Percentiles rank a stretch among this genome's conserved stretches.
Conservation (phyloP, 2,888 invertebrate genomes). For the Mechanitis mazaeus region DNA sequence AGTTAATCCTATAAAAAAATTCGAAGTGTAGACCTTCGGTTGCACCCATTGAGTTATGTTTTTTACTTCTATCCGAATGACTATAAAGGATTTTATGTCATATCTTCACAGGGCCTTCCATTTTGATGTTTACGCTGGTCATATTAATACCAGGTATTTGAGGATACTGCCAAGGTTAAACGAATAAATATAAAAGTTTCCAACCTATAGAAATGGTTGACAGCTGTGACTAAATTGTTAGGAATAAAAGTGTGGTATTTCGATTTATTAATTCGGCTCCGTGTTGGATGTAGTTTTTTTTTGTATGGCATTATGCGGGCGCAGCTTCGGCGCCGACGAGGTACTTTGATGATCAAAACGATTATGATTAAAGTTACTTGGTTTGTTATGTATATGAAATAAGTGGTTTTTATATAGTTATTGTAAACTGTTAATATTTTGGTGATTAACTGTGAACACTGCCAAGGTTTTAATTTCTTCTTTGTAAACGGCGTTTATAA, state of each 20-base stretch:
- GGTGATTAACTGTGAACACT: too few relatives aligned
- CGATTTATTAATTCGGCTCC: slow-evolving; percentile 14
- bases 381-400: too few relatives aligned
- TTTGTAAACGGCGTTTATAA: too few relatives aligned
- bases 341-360: slow-evolving; percentile 55
- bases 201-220: slow-evolving; percentile 5
- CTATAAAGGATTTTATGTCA: slow-evolving; percentile 72
- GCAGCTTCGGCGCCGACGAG: slow-evolving; percentile 54
- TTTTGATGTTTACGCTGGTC: slow-evolving; percentile 42
- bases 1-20: slow-evolving; percentile 64
- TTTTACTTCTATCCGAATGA: slow-evolving; percentile 51
- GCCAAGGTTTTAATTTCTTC: too few relatives aligned
- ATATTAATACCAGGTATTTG: slow-evolving; percentile 31
- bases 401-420: too few relatives aligned
- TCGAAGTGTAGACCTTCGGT: slow-evolving; percentile 47
- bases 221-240: slow-evolving; percentile 7
- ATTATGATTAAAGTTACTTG: slow-evolving; percentile 48
- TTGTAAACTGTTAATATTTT: too few relatives aligned
- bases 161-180: slow-evolving; percentile 14
- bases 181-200: slow-evolving; percentile 4
- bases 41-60: slow-evolving; percentile 40
- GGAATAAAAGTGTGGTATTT: slow-evolving; percentile 19
- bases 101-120: slow-evolving; percentile 57
- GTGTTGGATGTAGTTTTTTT: slow-evolving; percentile 24
- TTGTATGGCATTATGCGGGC: slow-evolving; percentile 35